Evolutionary conservation across 1,140 invertebrate genomes (phyloP).

Genomic region (Ips typographus): DNA sequence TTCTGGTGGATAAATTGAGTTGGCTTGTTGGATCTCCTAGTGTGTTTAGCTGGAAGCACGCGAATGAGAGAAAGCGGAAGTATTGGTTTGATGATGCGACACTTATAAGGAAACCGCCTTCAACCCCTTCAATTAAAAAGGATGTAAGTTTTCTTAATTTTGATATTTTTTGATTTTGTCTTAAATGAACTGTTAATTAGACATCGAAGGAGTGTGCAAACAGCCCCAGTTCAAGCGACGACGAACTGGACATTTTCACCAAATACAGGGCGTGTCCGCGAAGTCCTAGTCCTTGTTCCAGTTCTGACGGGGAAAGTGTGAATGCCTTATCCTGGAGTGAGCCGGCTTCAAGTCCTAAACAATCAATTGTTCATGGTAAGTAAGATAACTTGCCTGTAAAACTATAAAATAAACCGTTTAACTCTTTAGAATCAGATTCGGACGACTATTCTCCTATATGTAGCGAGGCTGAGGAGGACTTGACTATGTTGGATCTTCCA

Average conservation of each 20-base stretch:
- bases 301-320: constrained; percentile 24
- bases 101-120: not conserved
- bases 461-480: constrained; percentile 54
- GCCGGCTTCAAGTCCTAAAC: constrained; percentile 25
- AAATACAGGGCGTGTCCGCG: not conserved
- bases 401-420: not conserved
- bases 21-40: constrained; percentile 36
- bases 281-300: constrained; percentile 36
- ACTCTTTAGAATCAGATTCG: constrained; percentile 45
- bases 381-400: not conserved
- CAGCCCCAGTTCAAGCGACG: constrained; percentile 33
- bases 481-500: not conserved
- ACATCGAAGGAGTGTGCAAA: constrained; percentile 17
- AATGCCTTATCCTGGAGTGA: constrained; percentile 21
- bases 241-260: constrained; percentile 23
- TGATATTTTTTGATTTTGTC: not conserved
- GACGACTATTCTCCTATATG: constrained; percentile 56
- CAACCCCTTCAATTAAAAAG: not conserved
- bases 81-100: constrained; percentile 4
- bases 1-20: constrained; percentile 43
- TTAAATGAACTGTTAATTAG: not conserved
- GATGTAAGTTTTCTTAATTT: not conserved
- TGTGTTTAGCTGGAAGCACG: constrained; percentile 5
- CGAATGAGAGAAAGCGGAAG: constrained; percentile 23
- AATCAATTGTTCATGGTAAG: constrained; percentile 17